Conservation (phyloP, 1,140 invertebrate genomes). For the Camponotus floridanus region DNA sequence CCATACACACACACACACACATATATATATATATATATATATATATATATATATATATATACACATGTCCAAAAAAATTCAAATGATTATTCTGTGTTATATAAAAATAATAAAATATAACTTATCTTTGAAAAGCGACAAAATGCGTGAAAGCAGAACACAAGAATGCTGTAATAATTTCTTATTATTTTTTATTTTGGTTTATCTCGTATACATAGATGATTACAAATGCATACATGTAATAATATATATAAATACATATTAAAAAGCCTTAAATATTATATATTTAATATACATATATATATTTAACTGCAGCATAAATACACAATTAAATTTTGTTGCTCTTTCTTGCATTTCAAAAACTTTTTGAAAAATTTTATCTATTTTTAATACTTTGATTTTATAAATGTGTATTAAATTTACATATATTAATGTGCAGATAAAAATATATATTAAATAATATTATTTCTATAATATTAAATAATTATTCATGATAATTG, state of each 20-base stretch:
- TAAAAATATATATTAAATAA: neutral
- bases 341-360: neutral
- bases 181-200: constrained; percentile 21
- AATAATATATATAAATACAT: constrained; percentile 8
- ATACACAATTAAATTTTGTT: neutral
- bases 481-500: constrained; percentile 1
- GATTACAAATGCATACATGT: constrained; percentile 43
- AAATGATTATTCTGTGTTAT: too few relatives aligned
- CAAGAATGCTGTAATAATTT: neutral
- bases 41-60: too few relatives aligned
- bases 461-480: constrained; percentile 5
- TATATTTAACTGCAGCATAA: neutral
- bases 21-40: too few relatives aligned
- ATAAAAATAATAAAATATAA: too few relatives aligned
- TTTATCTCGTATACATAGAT: constrained; percentile 27
- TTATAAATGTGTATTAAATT: neutral
- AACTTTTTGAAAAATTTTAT: neutral
- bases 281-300: neutral
- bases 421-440: neutral
- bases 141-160: neutral
- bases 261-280: constrained; percentile 20
- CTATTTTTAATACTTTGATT: constrained; percentile 30
- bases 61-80: too few relatives aligned
- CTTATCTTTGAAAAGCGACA: too few relatives aligned
- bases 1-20: too few relatives aligned